Base-by-base conservation (phyloP, 64 coral and sea anemone species). In the Anthopleura sola region DNA sequence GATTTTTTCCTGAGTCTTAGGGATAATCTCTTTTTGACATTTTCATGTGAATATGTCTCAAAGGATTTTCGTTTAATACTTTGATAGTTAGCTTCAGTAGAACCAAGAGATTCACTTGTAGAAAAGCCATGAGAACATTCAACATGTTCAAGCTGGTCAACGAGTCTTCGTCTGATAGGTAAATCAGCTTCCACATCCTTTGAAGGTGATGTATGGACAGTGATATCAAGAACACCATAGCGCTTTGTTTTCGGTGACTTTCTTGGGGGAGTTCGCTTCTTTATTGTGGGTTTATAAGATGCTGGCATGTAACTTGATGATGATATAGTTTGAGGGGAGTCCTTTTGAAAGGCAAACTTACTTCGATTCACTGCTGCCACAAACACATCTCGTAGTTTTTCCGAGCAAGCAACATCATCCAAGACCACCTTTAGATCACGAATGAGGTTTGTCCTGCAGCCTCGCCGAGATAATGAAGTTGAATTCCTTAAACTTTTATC, bases 221-320 rank as follows among this genome's bases (percentile, higher is more conserved):
- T 60, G 6, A 83, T 29, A 37, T 83, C 50, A 57, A 83, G 50
- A 10, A 83, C 5, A 11, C 82, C 82, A 60, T 83, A 83, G 16
- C 82, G 82, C 18, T 60, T 60, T 8, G 5, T 14, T 32, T 60
- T 38, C 15, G 76, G 76, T 3, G 76, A 79, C 24, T 48, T 79
- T 33, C 18, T 38, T 21, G 76, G 76, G 6, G 37, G 28, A 31
- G n/a, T 71, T 71, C 9, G 14, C 15, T 71, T 71, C 10, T 29
- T 71, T 9, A 28, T 15, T 2, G 29, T 14, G 8, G 66, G 66
- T 71, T 71, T 71, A 71, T 34, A 12, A 2, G 11, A 71, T 34
- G 66, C 24, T 34, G 31, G 23, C n/a, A 15, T 29, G 2, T 71
- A 34, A 12, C 31, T 34, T 34, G 29, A 3, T 62, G 23, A 9